phyloP scores from a whole-genome alignment of 2,113 vertebrate species.

The western clawed frog (Xenopus tropicalis) region DNA sequence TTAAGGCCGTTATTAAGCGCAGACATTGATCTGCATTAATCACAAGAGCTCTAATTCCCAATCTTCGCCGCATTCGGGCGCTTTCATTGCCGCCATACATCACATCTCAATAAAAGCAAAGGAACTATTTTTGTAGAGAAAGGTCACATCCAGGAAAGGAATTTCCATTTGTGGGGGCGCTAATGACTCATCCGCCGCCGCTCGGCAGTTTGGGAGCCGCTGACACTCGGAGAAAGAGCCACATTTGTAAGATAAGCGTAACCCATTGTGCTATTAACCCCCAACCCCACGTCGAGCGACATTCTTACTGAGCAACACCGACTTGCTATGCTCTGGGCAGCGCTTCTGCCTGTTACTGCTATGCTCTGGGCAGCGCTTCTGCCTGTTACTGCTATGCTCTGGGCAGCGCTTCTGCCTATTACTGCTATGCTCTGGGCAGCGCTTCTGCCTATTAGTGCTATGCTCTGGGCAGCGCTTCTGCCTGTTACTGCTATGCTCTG shows the following conservation, averaged over 20 bases:
- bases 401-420: no score
- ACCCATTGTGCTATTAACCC: not conserved
- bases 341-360: no score
- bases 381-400: no score
- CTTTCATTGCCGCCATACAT: conserved; percentile 19
- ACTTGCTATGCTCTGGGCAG: no score
- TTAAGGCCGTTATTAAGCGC: conserved; percentile 16
- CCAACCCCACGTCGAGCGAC: no score
- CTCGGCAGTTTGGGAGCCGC: not conserved
- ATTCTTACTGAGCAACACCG: no score
- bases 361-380: no score
- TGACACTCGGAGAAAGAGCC: not conserved
- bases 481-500: no score
- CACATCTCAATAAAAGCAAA: conserved; percentile 31
- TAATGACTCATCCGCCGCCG: not conserved
- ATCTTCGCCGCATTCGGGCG: not conserved
- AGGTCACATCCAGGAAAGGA: conserved; percentile 23
- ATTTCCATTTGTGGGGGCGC: not conserved
- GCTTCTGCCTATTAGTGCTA: no score
- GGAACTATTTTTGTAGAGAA: conserved; percentile 23
- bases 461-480: no score
- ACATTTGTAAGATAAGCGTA: not conserved
- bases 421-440: no score
- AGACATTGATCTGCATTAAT: conserved; percentile 29
- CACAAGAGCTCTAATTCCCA: conserved; percentile 4